Base-by-base conservation (phyloP, 2,888 invertebrate genomes). In the Eupithecia inturbata region DNA sequence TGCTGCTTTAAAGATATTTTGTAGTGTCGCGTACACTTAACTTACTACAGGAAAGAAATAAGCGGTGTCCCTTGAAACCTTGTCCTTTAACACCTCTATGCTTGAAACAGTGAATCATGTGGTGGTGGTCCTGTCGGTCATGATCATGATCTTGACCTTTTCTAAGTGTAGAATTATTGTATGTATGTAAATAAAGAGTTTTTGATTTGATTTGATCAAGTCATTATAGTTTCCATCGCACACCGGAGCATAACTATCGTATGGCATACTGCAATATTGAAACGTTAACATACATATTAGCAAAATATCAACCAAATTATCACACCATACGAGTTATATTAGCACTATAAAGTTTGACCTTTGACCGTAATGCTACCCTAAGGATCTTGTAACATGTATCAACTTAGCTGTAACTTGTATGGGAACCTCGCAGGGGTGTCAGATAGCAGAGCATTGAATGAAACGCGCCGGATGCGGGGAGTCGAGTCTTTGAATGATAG, bases 401-500 rank as follows among this genome's bases (percentile, higher is more conserved):
- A 76, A 74, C 72, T 5, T 49, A 73, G 71, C 73, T 72, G 68
- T 75, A 71, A 74, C 75, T 75, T 72, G 71, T 73, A 75, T 76
- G 76, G 73, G 77, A 79, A 79, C 83, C 81, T 73, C 67, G 64
- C 41, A 77, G 82, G 67, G 87, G 91, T 91, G 86, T 90, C 90
- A 82, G 85, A 85, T 92, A 83, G 83, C 89, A 83, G 88, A 89
- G 85, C 85, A 83, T 83, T 85, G 84, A 83, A 83, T 22, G 63
- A 19, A 28, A 80, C 80, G 79, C 83, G 80, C 88, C 90, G 91
- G 91, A 91, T 89, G 90, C 85, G 16, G 74, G 80, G 82, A 81
- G 80, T 76, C 83, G 79, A 85, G 86, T 88, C 87, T 86, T 82
- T 88, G 86, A 86, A 87, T 86, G 88, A 77, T 85, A 82, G 69